phyloP scores from a whole-genome alignment of 2,888 invertebrate genomes.

The Nomada fabriciana region DNA sequence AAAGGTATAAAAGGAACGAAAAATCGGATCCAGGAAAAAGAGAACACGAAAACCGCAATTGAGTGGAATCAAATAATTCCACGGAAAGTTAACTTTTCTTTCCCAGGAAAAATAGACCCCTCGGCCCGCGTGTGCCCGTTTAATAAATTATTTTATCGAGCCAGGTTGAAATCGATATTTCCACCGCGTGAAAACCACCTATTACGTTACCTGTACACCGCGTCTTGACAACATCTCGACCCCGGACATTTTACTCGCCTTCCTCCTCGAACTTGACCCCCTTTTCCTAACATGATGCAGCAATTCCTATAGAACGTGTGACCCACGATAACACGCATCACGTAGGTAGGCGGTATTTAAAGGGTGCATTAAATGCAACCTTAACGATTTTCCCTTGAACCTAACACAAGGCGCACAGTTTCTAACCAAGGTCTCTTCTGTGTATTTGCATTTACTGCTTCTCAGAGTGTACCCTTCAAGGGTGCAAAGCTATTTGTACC shows the following conservation, averaged over 20 bases:
- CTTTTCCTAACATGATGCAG: slow-evolving; percentile 55
- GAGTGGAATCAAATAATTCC: not conserved
- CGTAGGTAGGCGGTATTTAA: slow-evolving; percentile 14
- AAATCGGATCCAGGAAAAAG: not conserved
- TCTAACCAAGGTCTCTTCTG: not conserved
- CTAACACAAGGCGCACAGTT: not conserved
- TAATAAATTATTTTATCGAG: slow-evolving; percentile 44
- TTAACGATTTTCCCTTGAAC: slow-evolving; percentile 3
- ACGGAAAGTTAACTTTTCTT: not conserved
- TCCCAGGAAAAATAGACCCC: not conserved
- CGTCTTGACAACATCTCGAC: slow-evolving; percentile 34
- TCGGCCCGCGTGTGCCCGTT: slow-evolving; percentile 25
- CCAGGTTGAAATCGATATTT: slow-evolving; percentile 51
- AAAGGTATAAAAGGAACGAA: not conserved
- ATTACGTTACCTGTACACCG: slow-evolving; percentile 39
- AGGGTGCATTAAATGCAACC: slow-evolving; percentile 8
- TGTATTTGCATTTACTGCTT: not conserved
- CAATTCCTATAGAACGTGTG: slow-evolving; percentile 34
- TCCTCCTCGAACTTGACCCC: slow-evolving; percentile 72
- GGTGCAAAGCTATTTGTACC: too few relatives aligned
- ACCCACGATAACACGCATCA: slow-evolving; percentile 45
- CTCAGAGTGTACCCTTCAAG: too few relatives aligned
- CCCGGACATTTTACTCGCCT: slow-evolving; percentile 52
- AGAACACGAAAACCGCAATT: too few relatives aligned
- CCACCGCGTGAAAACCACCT: slow-evolving; percentile 37